Percentiles rank a stretch among this genome's conserved stretches.
Evolutionary conservation across 2,888 invertebrate species (phyloP).

Genomic region (Ditylenchus weischeri): DNA sequence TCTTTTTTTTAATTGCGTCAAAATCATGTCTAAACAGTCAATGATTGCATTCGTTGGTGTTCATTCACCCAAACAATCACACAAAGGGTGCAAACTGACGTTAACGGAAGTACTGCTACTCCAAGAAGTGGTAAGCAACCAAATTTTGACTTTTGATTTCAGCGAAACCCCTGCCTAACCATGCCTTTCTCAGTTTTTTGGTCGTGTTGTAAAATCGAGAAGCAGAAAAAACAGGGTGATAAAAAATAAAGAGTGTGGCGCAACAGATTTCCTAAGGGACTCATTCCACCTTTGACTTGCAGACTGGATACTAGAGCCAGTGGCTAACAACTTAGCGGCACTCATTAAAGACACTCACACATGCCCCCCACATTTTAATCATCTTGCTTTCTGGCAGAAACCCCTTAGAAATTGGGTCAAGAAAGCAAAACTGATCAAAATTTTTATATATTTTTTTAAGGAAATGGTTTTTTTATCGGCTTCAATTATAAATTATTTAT

Average conservation of each 20-base stretch:
- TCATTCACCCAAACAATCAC: not conserved
- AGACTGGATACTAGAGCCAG: not conserved
- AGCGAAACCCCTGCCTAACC: not conserved
- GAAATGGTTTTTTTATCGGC: no score
- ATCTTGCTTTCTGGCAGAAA: not conserved
- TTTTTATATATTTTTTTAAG: no score
- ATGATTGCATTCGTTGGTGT: not conserved
- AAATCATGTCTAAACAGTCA: not conserved
- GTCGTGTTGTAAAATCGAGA: not conserved
- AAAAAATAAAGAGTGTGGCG: not conserved
- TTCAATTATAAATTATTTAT: no score
- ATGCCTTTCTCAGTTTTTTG: not conserved
- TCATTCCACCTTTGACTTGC: conserved; percentile 4
- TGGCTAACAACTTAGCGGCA: not conserved
- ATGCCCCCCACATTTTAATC: not conserved
- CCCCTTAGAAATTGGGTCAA: not conserved
- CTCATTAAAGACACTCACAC: not conserved
- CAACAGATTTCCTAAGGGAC: conserved; percentile 8
- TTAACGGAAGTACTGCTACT: not conserved
- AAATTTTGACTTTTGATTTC: not conserved
- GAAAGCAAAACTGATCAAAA: no score
- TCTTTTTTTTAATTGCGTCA: no score
- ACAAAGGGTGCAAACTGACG: not conserved
- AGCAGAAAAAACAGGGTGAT: no score
- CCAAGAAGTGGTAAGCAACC: not conserved